Base-by-base conservation (phyloP, 2,888 invertebrate genomes). In the Stramonita haemastoma region DNA sequence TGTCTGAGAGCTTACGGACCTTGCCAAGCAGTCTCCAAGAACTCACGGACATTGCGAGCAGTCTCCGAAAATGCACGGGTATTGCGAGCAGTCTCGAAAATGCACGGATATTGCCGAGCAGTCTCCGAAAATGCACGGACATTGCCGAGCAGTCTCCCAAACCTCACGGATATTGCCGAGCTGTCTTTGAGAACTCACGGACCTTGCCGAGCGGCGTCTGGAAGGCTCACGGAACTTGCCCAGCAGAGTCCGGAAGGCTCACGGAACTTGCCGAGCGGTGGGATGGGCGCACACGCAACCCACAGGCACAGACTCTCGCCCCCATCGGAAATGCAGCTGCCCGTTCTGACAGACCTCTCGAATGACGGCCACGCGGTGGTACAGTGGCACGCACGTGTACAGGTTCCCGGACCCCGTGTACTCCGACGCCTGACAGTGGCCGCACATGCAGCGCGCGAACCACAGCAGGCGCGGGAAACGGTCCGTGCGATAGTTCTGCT, bases 381-480 rank as follows among this genome's bases (percentile, higher is more conserved):
- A 89, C 73, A 89, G 89, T 17, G 89, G 89, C 4, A 89, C 77
- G 57, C 89, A 89, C 8, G 85, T 66, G 87, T 87, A 87, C 36
- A 60, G 87, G 32, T 26, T 17, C 46, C 70, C 73, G 1, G 70
- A n/a, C 19, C 34, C 70, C 19, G n/a, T 46, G 56, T 81, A 60
- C 70, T 60, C 83, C 66, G 84, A 56, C 46, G 81, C 87, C 32
- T 87, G 36, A 79, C 90, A 90, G 32, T 87, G 46, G 17, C 90
- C 90, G 46, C 90, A 90, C n/a, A 89, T 79, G 56, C 90, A 90
- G 17, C 89, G 89, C 19, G 90, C 90, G 73, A 87, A 90, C 60
- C 79, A 85, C 89, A 90, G 79, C 36, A 89, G 70, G 66, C 87
- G 60, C 0, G 90, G 90, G 73, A 89, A 90, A 66, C 90, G 89